These are phyloP conservation scores for Centruroides sculpturatus DNA, from an alignment of 1,140 invertebrate species.

Conservation along the genomic window DNA sequence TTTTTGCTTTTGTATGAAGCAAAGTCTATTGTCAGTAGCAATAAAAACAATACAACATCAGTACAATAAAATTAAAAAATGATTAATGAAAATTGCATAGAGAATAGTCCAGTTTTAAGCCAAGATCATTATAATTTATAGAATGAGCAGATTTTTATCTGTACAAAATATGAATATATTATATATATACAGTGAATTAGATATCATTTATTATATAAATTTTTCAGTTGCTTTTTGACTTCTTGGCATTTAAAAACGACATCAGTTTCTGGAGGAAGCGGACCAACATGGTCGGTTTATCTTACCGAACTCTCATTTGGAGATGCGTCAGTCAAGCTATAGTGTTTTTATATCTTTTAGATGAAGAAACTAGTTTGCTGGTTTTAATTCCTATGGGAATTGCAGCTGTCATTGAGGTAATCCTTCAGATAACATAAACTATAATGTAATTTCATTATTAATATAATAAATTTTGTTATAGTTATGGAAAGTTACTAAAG, in stretches of 20 bases:
- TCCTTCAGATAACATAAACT: too few relatives aligned
- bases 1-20: too few relatives aligned
- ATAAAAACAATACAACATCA: too few relatives aligned
- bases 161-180: background rate
- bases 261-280: constrained; percentile 83
- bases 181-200: background rate
- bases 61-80: too few relatives aligned
- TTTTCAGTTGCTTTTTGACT: constrained; percentile 82
- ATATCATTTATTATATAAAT: constrained; percentile 15
- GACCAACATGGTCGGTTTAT: constrained; percentile 73
- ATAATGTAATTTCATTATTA: too few relatives aligned
- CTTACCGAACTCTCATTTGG: constrained; percentile 77
- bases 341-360: constrained; percentile 85
- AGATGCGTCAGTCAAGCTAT: constrained; percentile 79
- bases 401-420: constrained; percentile 60
- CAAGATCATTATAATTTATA: too few relatives aligned
- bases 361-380: constrained; percentile 81
- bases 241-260: constrained; percentile 96
- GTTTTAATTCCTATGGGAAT: constrained; percentile 76
- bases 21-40: too few relatives aligned
- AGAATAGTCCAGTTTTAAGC: too few relatives aligned
- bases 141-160: too few relatives aligned
- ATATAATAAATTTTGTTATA: too few relatives aligned
- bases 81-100: too few relatives aligned
- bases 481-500: constrained; percentile 90